These are phyloP conservation scores for Ceyx erithaca DNA, from an alignment of 2,797 vertebrate genomes.

Conservation along the genomic window DNA sequence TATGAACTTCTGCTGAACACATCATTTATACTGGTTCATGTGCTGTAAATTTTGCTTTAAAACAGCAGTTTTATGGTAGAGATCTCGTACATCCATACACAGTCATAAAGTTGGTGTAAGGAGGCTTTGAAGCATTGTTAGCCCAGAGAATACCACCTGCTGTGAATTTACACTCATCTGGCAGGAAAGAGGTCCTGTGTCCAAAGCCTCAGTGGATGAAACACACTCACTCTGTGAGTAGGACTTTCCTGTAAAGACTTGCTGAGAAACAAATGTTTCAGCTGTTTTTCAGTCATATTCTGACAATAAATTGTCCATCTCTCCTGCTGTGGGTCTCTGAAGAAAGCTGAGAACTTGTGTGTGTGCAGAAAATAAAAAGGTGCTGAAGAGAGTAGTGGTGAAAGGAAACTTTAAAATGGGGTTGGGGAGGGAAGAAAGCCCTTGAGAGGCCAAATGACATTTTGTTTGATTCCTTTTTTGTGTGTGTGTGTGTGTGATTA, in stretches of 20 bases:
- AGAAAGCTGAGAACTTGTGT: neutral
- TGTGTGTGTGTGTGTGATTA: neutral
- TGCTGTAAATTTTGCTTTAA: neutral
- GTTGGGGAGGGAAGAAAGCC: neutral
- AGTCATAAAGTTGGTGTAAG: neutral
- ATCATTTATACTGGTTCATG: neutral
- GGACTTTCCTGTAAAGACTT: neutral
- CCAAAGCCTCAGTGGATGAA: neutral
- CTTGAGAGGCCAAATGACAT: rapidly evolving
- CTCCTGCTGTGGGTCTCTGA: neutral
- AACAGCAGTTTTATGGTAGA: neutral
- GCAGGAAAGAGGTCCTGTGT: neutral
- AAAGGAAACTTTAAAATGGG: neutral
- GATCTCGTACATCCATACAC: neutral
- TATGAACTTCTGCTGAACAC: neutral
- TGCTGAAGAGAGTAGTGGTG: neutral
- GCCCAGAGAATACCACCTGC: neutral
- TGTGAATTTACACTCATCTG: neutral
- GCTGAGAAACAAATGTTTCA: neutral
- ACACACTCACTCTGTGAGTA: neutral
- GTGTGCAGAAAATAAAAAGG: neutral
- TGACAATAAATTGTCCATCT: neutral
- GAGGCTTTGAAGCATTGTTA: neutral
- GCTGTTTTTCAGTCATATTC: neutral
- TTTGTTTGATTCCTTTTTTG: neutral